phyloP scores from a whole-genome alignment of 2,113 vertebrate species.

The Saccopteryx leptura region DNA sequence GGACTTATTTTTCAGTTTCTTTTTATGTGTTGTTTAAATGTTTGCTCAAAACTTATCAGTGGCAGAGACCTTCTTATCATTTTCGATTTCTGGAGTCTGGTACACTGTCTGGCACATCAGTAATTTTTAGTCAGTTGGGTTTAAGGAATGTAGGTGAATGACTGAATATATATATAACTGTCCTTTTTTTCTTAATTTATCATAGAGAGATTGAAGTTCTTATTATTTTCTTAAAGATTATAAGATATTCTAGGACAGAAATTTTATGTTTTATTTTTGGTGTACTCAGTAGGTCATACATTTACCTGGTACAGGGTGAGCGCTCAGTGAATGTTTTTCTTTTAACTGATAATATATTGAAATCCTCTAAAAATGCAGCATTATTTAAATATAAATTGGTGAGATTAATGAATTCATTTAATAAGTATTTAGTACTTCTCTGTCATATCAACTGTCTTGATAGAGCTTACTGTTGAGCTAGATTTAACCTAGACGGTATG shows the following conservation, averaged over 20 bases:
- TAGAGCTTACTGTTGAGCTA: background rate
- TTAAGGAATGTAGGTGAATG: background rate
- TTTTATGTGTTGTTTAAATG: conserved; percentile 56
- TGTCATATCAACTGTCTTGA: background rate
- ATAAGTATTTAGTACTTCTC: background rate
- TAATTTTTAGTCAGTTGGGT: background rate
- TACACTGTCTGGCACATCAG: background rate
- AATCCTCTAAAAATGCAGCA: background rate
- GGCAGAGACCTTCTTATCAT: background rate
- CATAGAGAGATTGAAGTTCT: background rate
- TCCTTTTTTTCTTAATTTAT: background rate
- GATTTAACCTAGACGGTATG: background rate
- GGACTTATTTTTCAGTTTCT: conserved; percentile 33
- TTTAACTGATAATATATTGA: background rate
- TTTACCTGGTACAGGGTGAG: background rate
- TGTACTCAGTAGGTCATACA: background rate
- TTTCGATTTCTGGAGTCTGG: background rate
- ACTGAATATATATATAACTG: conserved; percentile 10
- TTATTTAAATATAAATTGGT: background rate
- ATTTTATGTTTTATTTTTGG: background rate
- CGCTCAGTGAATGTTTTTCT: background rate
- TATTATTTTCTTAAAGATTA: background rate
- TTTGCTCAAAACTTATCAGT: conserved; percentile 22
- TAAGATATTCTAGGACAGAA: background rate
- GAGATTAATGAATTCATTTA: conserved; percentile 26